Evolutionary conservation across 1,140 invertebrate species (phyloP).

Genomic region (Drosophila fuyamai): DNA sequence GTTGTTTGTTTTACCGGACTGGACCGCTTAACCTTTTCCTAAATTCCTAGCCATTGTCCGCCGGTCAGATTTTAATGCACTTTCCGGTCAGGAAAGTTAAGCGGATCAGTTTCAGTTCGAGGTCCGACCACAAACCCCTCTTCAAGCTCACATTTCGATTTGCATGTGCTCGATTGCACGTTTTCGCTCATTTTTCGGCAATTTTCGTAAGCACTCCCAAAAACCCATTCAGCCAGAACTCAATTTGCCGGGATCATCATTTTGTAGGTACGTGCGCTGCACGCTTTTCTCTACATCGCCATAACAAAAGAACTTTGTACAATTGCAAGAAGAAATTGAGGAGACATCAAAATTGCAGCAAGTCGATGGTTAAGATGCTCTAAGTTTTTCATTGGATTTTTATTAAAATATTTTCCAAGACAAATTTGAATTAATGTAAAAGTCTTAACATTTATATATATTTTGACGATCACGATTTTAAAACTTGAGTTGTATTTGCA

Average conservation of each 20-base stretch:
- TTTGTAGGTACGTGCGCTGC: constrained; percentile 66
- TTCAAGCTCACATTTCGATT: constrained; percentile 37
- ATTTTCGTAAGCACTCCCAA: constrained; percentile 52
- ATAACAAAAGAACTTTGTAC: constrained; percentile 36
- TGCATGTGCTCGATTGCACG: constrained; percentile 45
- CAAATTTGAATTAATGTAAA: too few relatives aligned
- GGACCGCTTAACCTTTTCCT: constrained; percentile 73
- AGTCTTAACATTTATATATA: too few relatives aligned
- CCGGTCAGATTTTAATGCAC: constrained; percentile 65
- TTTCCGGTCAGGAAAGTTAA: constrained; percentile 60
- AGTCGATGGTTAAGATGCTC: constrained; percentile 13
- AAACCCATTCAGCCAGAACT: constrained; percentile 46
- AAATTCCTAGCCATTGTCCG: constrained; percentile 35
- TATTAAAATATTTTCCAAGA: too few relatives aligned
- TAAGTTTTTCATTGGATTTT: not conserved
- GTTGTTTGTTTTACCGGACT: constrained; percentile 68
- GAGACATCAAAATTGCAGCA: not conserved
- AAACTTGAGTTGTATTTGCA: too few relatives aligned
- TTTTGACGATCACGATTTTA: too few relatives aligned
- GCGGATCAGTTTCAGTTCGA: constrained; percentile 66
- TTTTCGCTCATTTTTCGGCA: constrained; percentile 50
- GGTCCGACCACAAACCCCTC: not conserved
- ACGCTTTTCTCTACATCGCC: constrained; percentile 51
- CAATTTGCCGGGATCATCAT: constrained; percentile 47
- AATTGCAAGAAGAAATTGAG: constrained; percentile 35